phyloP scores from a whole-genome alignment of 2,888 invertebrate species.

The Meiosimyza decipiens region DNA sequence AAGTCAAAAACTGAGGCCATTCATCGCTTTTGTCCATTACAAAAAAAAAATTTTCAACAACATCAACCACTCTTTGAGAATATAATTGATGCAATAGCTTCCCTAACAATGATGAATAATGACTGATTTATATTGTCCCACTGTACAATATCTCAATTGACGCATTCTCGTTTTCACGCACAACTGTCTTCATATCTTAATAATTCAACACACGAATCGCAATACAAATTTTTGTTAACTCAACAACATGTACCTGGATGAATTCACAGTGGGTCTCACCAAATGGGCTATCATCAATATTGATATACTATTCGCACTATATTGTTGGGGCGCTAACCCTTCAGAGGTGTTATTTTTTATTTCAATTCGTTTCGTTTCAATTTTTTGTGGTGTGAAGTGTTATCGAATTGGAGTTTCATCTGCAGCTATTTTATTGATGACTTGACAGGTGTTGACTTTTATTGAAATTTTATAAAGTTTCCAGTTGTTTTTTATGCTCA shows the following conservation, averaged over 20 bases:
- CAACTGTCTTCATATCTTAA: not conserved
- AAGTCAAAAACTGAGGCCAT: too few species aligned
- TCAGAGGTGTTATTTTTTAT: not conserved
- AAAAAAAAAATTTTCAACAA: too few species aligned
- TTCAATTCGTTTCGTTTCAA: constrained; percentile 12
- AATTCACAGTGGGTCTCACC: not conserved
- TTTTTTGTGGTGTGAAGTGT: constrained; percentile 1
- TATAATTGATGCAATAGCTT: too few species aligned
- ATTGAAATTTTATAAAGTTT: constrained; percentile 21
- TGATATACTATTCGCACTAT: not conserved
- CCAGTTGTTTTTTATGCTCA: not conserved
- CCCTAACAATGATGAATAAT: too few species aligned
- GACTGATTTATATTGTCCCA: too few species aligned
- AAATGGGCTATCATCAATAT: not conserved
- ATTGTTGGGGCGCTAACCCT: constrained; percentile 11
- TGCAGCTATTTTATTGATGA: constrained; percentile 12
- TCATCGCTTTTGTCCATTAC: too few species aligned
- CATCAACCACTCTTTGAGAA: too few species aligned
- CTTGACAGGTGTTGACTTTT: constrained; percentile 25
- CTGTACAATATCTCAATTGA: not conserved
- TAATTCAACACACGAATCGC: constrained; percentile 16
- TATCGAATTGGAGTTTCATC: constrained; percentile 1
- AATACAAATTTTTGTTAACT: not conserved
- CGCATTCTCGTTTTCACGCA: not conserved
- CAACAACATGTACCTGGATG: not conserved